These are phyloP conservation scores for Astropecten irregularis DNA, from an alignment of 53 echinoderm and acorn worm genomes.

Conservation along the genomic window DNA sequence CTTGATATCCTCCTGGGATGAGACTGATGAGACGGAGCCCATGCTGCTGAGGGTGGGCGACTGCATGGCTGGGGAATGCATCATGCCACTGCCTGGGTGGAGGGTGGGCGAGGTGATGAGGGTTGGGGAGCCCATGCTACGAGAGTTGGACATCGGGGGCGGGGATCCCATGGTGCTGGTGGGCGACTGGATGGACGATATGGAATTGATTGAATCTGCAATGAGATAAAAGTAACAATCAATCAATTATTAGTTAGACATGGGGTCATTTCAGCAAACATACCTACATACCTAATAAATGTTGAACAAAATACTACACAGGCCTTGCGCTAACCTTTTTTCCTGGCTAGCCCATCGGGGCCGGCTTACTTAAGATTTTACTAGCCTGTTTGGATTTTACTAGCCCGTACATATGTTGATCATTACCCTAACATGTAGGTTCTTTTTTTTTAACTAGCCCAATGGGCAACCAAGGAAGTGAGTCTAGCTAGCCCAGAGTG, in stretches of 20 bases:
- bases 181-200: constrained; percentile 90
- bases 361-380: too few relatives aligned
- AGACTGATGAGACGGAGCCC: constrained; percentile 43
- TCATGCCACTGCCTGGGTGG: constrained; percentile 59
- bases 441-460: too few relatives aligned
- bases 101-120: constrained; percentile 68
- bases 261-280: too few relatives aligned
- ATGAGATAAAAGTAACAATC: constrained; percentile 16
- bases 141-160: constrained; percentile 57
- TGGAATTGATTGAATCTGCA: constrained; percentile 92
- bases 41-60: constrained; percentile 90
- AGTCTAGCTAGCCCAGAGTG: too few relatives aligned
- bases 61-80: constrained; percentile 87
- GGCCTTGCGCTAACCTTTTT: too few relatives aligned
- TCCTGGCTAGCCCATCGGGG: background rate
- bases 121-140: constrained; percentile 78
- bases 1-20: constrained; percentile 83
- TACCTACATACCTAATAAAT: too few relatives aligned
- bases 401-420: too few relatives aligned
- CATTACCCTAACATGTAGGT: too few relatives aligned
- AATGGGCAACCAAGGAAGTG: too few relatives aligned
- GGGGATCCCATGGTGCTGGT: constrained; percentile 98
- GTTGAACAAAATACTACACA: too few relatives aligned
- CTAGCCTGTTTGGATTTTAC: too few relatives aligned
- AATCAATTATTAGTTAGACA: too few relatives aligned